Conservation (phyloP, 2,888 invertebrate genomes). For the Pseudococcus jackbeardsleyi region DNA sequence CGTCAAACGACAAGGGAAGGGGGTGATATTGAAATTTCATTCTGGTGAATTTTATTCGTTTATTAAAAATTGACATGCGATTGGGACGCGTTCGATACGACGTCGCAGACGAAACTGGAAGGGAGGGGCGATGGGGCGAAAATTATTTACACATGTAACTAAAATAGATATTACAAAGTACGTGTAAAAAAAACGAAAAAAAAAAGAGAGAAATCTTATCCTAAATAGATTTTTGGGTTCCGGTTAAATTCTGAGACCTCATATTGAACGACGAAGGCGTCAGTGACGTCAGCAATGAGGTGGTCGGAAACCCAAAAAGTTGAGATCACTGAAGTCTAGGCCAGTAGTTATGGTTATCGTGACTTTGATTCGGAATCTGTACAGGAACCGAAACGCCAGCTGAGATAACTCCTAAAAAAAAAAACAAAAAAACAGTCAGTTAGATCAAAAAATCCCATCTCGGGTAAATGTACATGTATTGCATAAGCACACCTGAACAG, state of each 20-base stretch:
- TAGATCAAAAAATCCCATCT: background rate
- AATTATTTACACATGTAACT: conserved; percentile 34
- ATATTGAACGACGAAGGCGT: conserved; percentile 54
- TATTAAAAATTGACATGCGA: conserved; percentile 32
- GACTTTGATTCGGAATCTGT: conserved; percentile 89
- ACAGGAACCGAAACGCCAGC: conserved; percentile 93
- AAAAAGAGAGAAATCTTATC: background rate
- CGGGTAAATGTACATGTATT: conserved; percentile 69
- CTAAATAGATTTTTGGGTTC: conserved; percentile 60
- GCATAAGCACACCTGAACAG: too few species aligned
- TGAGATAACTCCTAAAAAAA: conserved; percentile 85
- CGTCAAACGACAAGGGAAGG: background rate
- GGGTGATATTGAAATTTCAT: background rate
- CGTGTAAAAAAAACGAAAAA: background rate
- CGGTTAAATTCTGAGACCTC: conserved; percentile 63
- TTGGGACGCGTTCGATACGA: conserved; percentile 2
- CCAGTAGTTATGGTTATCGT: conserved; percentile 87
- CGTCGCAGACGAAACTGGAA: background rate
- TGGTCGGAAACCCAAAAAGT: conserved; percentile 64
- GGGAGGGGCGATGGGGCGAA: background rate
- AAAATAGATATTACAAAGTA: background rate
- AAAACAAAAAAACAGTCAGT: too few species aligned
- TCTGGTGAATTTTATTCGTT: background rate
- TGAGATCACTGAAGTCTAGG: conserved; percentile 88
- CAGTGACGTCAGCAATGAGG: conserved; percentile 47